Percentiles rank a stretch among this genome's conserved stretches.
Conservation (phyloP, 2,797 vertebrate genomes). For the Pangasius djambal region DNA sequence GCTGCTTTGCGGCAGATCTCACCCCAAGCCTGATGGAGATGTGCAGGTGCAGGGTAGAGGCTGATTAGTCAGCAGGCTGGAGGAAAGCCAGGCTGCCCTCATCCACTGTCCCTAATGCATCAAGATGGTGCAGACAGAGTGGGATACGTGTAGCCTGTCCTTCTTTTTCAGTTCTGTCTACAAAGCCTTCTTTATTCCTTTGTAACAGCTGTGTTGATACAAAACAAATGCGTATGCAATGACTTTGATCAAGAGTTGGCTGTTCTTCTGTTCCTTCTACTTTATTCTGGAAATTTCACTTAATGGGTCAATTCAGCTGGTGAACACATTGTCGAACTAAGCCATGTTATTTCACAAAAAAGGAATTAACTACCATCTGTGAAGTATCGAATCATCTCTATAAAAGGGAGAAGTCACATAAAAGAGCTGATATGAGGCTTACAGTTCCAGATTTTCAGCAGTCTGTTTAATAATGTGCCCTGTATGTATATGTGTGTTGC, state of each 20-base stretch:
- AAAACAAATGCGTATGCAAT: slow-evolving; percentile 2
- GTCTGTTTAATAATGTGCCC: not conserved
- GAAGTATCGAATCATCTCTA: not conserved
- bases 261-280: not conserved
- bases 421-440: not conserved
- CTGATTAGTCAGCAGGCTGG: slow-evolving; percentile 70
- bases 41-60: slow-evolving; percentile 54
- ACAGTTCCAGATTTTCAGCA: not conserved
- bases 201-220: slow-evolving; percentile 5
- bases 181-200: slow-evolving; percentile 12
- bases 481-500: slow-evolving; percentile 27
- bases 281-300: not conserved
- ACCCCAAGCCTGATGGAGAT: slow-evolving; percentile 30
- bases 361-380: slow-evolving; percentile 23
- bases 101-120: slow-evolving; percentile 27
- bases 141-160: not conserved
- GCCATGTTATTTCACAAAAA: slow-evolving; percentile 3
- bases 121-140: slow-evolving; percentile 31
- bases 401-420: not conserved
- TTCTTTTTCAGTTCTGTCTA: slow-evolving; percentile 17
- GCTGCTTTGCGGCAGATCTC: slow-evolving; percentile 47
- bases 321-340: slow-evolving; percentile 2
- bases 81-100: slow-evolving; percentile 61
- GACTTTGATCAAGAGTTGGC: slow-evolving; percentile 28
- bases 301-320: slow-evolving; percentile 5